phyloP scores from a whole-genome alignment of 2,888 invertebrate genomes.

The Meteorus colon region DNA sequence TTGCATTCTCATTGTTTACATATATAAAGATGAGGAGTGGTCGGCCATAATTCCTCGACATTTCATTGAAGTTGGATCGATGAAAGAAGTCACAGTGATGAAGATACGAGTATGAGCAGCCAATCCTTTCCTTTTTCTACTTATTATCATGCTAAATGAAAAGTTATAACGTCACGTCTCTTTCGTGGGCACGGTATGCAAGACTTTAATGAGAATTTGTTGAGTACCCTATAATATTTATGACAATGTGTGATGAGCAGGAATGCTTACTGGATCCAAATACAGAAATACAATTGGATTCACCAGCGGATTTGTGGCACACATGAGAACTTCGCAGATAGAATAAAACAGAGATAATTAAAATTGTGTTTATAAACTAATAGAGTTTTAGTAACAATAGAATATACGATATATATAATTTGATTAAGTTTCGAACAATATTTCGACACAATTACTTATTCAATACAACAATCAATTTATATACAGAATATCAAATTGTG shows the following conservation, averaged over 20 bases:
- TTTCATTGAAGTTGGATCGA: neutral
- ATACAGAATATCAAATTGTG: no score
- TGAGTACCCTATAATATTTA: slow-evolving; percentile 12
- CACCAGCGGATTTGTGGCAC: neutral
- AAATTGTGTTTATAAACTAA: neutral
- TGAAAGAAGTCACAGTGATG: neutral
- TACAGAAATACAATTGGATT: neutral
- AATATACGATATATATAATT: no score
- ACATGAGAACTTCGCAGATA: neutral
- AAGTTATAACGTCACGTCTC: neutral
- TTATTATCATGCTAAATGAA: neutral
- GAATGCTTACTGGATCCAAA: slow-evolving; percentile 5
- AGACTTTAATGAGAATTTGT: neutral
- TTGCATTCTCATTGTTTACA: neutral
- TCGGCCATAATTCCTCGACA: neutral
- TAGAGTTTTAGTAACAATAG: no score
- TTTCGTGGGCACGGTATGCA: neutral
- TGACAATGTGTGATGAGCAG: slow-evolving; percentile 23
- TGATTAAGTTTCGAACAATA: no score
- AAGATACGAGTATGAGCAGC: slow-evolving; percentile 7
- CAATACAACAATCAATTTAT: no score
- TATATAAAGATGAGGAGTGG: neutral
- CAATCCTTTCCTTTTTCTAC: slow-evolving; percentile 11
- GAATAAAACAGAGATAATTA: neutral
- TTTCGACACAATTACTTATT: no score